Base-by-base conservation (phyloP, 2,797 vertebrate genomes). In the Petrocephalus schoutedeni region DNA sequence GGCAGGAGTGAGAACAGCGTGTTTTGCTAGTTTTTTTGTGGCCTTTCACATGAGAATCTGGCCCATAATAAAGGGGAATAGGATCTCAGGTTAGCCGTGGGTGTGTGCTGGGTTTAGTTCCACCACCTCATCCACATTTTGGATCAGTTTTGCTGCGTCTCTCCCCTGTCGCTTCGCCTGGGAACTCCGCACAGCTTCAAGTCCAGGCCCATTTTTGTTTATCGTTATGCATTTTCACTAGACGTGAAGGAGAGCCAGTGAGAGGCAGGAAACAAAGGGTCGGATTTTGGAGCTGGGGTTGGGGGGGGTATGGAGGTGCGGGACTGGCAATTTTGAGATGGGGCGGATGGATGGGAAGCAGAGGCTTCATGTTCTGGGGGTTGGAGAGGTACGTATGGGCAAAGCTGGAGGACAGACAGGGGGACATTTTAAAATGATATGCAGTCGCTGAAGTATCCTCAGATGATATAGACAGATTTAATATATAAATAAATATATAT, bases 201-300 rank as follows among this genome's bases (percentile, higher is more conserved):
- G 53, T 28, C 80, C 80, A 82, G 49, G 45, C 2, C 71, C 36
- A 45, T 32, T 77, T 77, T 83, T 23, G 8, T 83, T 84, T 84
- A 41, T 74, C 16, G 8, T 56, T 56, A 9, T 56, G 1, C 41
- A 45, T 2, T 74, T 77, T n/a, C 2, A 41, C 36, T 41, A 45
- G 41, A 9, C 36, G 4, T 74, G 71, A 45, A 41, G 2, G 45
- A 54, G 12, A 58, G 6, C 53, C 23, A 51, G 58, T 41, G 23
- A 54, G 87, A 54, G 58, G 90, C 90, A 93, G 92, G 91, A 91
- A 92, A 90, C 92, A 93, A 92, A 92, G 92, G 93, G 92, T 91
- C 93, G 93, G 93, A 93, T 93, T 94, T 93, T 95, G 94, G 94
- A 92, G 89, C 94, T 95, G 95, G 95, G 95, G 95, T 93, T 91